Evolutionary conservation across 2,113 vertebrate genomes (phyloP).

Genomic region (Gasterosteus aculeatus): DNA sequence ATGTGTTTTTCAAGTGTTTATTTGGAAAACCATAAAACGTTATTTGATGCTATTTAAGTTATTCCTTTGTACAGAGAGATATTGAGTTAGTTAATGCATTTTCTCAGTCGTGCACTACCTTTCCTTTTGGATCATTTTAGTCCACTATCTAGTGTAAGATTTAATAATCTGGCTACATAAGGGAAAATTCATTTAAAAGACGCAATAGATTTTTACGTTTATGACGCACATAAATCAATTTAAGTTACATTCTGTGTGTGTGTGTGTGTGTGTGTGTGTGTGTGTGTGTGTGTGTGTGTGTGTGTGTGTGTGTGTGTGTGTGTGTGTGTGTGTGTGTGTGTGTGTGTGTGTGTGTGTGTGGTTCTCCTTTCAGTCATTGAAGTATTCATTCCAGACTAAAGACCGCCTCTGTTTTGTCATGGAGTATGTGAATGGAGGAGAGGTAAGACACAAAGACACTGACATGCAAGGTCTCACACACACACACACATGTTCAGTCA

Average conservation of each 20-base stretch:
- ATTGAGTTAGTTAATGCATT: not conserved
- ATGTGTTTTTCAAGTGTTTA: not conserved
- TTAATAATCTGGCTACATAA: not conserved
- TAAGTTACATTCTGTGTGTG: too few relatives aligned
- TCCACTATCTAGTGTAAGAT: not conserved
- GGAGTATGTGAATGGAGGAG: constrained; percentile 98
- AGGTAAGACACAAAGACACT: constrained; percentile 82
- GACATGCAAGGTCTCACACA: constrained; percentile 7
- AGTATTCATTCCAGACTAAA: constrained; percentile 99
- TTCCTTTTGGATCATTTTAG: not conserved
- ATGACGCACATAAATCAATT: not conserved
- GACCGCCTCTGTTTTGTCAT: constrained; percentile 99
- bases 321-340: too few relatives aligned
- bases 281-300: constrained; percentile 29
- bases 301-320: constrained; percentile 28
- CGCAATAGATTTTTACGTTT: not conserved
- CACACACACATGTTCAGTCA: not conserved
- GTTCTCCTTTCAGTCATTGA: constrained; percentile 88
- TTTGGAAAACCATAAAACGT: constrained; percentile 2
- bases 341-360: constrained; percentile 28
- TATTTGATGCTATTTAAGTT: constrained; percentile 18
- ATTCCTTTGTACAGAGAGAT: not conserved
- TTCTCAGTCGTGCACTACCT: not conserved
- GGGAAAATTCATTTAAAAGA: not conserved
- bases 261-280: not conserved